Evolutionary conservation across 1,140 invertebrate genomes (phyloP).

Genomic region (Trypoxylus dichotomus): DNA sequence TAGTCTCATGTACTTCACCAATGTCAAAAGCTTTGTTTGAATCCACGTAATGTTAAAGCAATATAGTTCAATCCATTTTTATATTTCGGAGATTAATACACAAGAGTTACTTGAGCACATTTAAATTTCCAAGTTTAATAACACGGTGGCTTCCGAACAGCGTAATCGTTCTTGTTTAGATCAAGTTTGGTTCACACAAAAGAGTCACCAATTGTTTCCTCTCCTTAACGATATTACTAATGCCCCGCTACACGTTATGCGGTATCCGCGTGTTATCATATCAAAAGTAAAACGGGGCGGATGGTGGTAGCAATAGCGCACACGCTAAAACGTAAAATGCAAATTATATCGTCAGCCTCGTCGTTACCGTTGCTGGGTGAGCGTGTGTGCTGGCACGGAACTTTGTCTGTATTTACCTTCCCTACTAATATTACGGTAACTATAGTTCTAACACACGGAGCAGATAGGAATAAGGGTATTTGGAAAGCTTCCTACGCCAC

Average conservation of each 20-base stretch:
- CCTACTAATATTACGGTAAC: not conserved
- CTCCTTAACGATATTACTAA: not conserved
- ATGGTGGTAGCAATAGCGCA: not conserved
- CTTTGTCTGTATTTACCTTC: conserved; percentile 8
- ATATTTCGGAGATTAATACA: too few relatives aligned
- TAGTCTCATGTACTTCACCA: too few relatives aligned
- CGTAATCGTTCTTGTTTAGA: not conserved
- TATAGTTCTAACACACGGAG: too few relatives aligned
- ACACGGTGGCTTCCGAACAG: not conserved
- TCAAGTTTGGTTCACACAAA: not conserved
- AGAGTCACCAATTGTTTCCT: not conserved
- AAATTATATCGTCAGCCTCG: conserved; percentile 11
- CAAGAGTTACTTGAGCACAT: too few relatives aligned
- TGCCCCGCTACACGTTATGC: not conserved
- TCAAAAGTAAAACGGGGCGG: not conserved
- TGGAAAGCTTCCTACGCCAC: not conserved
- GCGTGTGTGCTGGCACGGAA: not conserved
- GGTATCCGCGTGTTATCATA: not conserved
- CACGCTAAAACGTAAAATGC: conserved; percentile 14
- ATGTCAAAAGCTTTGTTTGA: too few relatives aligned
- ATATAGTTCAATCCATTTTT: too few relatives aligned
- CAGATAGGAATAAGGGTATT: not conserved
- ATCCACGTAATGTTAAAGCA: too few relatives aligned
- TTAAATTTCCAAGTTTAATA: too few relatives aligned
- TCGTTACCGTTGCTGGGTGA: not conserved